These are phyloP conservation scores for Xiphorhynchus erythropygius DNA, from an alignment of 2,797 vertebrate genomes.

Conservation along the genomic window DNA sequence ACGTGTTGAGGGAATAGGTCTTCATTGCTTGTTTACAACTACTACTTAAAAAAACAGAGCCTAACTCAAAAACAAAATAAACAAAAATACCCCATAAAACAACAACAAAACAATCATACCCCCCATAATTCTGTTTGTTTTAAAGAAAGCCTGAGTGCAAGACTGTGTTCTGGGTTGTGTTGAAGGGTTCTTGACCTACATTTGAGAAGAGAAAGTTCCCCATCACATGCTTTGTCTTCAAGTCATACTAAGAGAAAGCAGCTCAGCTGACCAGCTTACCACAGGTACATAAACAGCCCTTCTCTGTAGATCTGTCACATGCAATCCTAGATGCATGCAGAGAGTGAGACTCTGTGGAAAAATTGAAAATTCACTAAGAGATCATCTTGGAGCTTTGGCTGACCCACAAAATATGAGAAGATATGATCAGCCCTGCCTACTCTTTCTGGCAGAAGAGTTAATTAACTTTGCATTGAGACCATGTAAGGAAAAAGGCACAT, in stretches of 20 bases:
- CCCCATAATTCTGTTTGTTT: neutral
- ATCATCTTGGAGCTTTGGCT: neutral
- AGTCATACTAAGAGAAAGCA: neutral
- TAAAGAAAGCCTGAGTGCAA: neutral
- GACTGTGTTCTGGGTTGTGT: neutral
- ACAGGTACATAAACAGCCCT: neutral
- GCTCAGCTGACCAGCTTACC: neutral
- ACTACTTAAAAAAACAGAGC: neutral
- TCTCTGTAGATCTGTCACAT: neutral
- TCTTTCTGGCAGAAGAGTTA: neutral
- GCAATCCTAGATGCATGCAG: neutral
- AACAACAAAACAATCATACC: rapidly evolving
- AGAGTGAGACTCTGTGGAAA: neutral
- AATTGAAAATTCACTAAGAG: neutral
- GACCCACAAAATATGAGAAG: neutral
- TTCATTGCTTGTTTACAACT: neutral
- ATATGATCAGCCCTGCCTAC: neutral
- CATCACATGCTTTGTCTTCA: neutral
- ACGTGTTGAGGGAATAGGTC: neutral
- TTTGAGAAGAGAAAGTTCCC: neutral
- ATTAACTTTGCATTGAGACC: neutral
- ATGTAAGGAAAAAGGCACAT: neutral
- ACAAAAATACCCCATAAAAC: neutral
- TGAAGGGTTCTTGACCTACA: neutral
- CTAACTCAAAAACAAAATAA: neutral